These are phyloP conservation scores for Hermodice carunculata DNA, from an alignment of 2,888 invertebrate genomes.

Conservation along the genomic window DNA sequence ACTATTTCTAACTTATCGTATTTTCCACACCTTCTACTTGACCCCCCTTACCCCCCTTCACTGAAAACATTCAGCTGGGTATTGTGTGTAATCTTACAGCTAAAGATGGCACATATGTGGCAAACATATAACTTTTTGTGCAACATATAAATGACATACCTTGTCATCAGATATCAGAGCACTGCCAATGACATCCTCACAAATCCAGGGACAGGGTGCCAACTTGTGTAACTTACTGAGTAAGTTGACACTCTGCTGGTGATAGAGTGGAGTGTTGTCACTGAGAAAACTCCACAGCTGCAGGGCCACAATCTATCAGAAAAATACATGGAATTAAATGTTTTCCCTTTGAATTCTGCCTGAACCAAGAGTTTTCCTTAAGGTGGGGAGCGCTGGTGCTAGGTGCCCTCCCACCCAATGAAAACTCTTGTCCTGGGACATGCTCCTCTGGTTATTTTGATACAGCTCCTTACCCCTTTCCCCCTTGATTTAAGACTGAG, in stretches of 20 bases:
- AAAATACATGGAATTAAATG: slow-evolving; percentile 24
- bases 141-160: too few species aligned
- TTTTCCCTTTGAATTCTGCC: not conserved
- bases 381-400: too few species aligned
- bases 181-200: slow-evolving; percentile 79
- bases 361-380: too few species aligned
- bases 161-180: slow-evolving; percentile 65
- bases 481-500: too few species aligned
- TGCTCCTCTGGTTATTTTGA: too few species aligned
- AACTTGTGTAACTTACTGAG: slow-evolving; percentile 84
- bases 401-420: not conserved
- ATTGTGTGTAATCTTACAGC: not conserved
- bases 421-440: not conserved
- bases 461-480: too few species aligned
- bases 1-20: too few species aligned
- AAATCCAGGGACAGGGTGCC: slow-evolving; percentile 75
- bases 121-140: too few species aligned
- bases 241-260: slow-evolving; percentile 78
- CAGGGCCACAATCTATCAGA: slow-evolving; percentile 75
- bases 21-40: too few species aligned
- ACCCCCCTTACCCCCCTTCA: too few species aligned
- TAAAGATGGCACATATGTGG: not conserved
- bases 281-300: slow-evolving; percentile 82
- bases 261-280: slow-evolving; percentile 73
- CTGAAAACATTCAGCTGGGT: too few species aligned